These are phyloP conservation scores for Nemapogon koenigi DNA, from an alignment of 2,888 invertebrate species.

Conservation along the genomic window DNA sequence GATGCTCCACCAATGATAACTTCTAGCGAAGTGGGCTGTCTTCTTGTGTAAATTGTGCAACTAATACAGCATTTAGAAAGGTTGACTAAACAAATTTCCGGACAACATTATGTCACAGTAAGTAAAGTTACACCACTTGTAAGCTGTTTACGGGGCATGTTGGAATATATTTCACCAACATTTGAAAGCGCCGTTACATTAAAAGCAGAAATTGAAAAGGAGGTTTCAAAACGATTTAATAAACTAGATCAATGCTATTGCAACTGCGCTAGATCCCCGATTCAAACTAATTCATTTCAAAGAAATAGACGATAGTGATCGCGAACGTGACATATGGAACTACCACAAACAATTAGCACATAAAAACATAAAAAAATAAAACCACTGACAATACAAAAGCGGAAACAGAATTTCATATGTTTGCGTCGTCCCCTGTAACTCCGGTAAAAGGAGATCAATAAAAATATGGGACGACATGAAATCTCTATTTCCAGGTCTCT, in stretches of 20 bases:
- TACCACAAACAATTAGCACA: slow-evolving; percentile 18
- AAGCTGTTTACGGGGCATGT: slow-evolving; percentile 13
- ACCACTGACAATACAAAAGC: slow-evolving; percentile 12
- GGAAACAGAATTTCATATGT: slow-evolving; percentile 19
- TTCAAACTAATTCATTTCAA: slow-evolving; percentile 18
- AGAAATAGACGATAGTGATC: slow-evolving; percentile 15
- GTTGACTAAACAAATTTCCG: slow-evolving; percentile 18
- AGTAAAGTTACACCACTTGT: slow-evolving; percentile 17
- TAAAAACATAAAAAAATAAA: slow-evolving; percentile 12
- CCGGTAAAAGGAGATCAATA: slow-evolving; percentile 15
- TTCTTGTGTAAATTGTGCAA: slow-evolving; percentile 13
- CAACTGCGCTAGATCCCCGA: slow-evolving; percentile 12
- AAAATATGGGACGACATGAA: slow-evolving; percentile 19
- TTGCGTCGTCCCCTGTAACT: slow-evolving; percentile 16
- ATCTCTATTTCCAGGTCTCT: slow-evolving; percentile 13
- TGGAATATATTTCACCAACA: slow-evolving; percentile 11
- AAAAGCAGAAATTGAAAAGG: slow-evolving; percentile 10
- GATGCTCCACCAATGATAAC: slow-evolving; percentile 1
- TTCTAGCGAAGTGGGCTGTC: slow-evolving; percentile 10
- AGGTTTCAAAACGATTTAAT: slow-evolving; percentile 13
- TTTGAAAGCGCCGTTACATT: slow-evolving; percentile 8
- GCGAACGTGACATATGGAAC: slow-evolving; percentile 17
- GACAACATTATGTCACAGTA: slow-evolving; percentile 15
- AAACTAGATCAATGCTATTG: slow-evolving; percentile 12
- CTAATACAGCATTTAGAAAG: slow-evolving; percentile 18